Conservation (phyloP, 2,888 invertebrate species). For the Syritta pipiens region DNA sequence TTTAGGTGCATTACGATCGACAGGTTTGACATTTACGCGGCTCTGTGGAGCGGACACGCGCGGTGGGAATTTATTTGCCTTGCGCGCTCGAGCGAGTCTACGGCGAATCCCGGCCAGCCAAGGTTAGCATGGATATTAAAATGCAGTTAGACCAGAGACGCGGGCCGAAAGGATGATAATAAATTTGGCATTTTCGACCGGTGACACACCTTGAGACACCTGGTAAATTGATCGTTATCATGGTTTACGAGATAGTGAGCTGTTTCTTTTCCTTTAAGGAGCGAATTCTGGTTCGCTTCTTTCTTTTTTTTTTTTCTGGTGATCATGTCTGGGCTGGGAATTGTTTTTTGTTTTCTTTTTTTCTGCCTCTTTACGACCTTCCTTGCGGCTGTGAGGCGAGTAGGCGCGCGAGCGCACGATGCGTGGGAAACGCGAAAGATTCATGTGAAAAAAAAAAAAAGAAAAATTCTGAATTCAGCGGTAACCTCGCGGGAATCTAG, state of each 20-base stretch:
- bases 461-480: too few relatives aligned
- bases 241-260: slow-evolving; percentile 54
- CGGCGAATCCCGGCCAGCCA: slow-evolving; percentile 13
- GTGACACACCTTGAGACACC: slow-evolving; percentile 63
- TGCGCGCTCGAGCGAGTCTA: background rate
- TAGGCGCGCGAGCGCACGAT: too few relatives aligned
- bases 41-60: background rate
- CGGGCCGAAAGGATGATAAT: slow-evolving; percentile 38
- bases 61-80: background rate
- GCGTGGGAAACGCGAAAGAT: too few relatives aligned
- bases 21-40: slow-evolving; percentile 54
- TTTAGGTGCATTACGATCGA: slow-evolving; percentile 37
- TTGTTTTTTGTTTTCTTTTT: too few relatives aligned
- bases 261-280: slow-evolving; percentile 35
- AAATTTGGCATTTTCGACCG: slow-evolving; percentile 36
- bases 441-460: too few relatives aligned
- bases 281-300: too few relatives aligned
- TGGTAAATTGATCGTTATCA: slow-evolving; percentile 62
- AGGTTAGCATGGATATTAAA: slow-evolving; percentile 47
- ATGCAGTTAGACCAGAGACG: slow-evolving; percentile 38
- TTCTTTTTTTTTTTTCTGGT: too few relatives aligned
- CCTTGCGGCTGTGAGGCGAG: too few relatives aligned
- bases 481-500: too few relatives aligned
- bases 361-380: too few relatives aligned
- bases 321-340: too few relatives aligned